Evolutionary conservation across 2,888 invertebrate species (phyloP).

Genomic region (Trisateles emortualis): DNA sequence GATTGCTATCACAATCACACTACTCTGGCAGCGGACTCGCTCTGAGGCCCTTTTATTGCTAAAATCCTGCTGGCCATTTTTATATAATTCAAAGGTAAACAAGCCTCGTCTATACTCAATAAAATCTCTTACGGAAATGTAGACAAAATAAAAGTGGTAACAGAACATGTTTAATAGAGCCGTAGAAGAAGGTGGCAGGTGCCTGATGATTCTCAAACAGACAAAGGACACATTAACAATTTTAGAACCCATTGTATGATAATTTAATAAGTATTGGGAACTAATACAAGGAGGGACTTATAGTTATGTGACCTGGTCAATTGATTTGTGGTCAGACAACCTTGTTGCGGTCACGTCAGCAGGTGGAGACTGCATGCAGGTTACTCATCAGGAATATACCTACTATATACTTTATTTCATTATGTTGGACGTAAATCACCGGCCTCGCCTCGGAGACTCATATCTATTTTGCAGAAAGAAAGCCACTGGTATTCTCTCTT

Average conservation of each 20-base stretch:
- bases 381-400: neutral
- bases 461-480: too few species aligned
- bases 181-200: neutral
- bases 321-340: slow-evolving; percentile 9
- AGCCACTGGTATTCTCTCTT: too few species aligned
- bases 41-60: too few species aligned
- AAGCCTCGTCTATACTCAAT: too few species aligned
- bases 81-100: too few species aligned
- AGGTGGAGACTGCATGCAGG: neutral
- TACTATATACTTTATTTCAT: too few species aligned
- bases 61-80: too few species aligned
- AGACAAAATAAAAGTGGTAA: neutral
- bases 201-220: slow-evolving; percentile 3
- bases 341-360: slow-evolving; percentile 14
- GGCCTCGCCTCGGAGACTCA: too few species aligned
- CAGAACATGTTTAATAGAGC: neutral
- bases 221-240: slow-evolving; percentile 2
- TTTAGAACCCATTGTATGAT: slow-evolving; percentile 20
- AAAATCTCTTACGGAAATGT: neutral
- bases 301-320: slow-evolving; percentile 1
- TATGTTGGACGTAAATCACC: too few species aligned
- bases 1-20: too few species aligned
- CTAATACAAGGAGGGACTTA: slow-evolving; percentile 13
- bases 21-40: too few species aligned
- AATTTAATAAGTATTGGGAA: slow-evolving; percentile 15